These are phyloP conservation scores for Agrochola macilenta DNA, from an alignment of 2,888 invertebrate species.

Conservation along the genomic window DNA sequence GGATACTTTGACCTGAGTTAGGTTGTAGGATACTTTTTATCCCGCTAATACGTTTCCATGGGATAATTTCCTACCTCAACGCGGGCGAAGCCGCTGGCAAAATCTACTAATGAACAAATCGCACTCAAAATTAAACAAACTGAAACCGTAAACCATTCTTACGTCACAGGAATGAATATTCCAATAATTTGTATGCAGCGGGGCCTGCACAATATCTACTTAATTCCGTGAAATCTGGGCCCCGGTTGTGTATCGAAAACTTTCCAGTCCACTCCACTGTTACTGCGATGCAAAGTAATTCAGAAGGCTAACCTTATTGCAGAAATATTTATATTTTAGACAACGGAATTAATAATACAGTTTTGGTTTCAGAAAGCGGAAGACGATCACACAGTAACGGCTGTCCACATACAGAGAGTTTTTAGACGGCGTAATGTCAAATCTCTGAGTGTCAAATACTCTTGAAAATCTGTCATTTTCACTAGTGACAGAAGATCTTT, in stretches of 20 bases:
- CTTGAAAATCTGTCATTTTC: no score
- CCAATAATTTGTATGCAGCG: constrained; percentile 38
- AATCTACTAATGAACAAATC: background rate
- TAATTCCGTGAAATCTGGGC: constrained; percentile 38
- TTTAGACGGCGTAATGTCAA: no score
- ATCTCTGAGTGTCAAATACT: no score
- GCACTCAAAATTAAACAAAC: background rate
- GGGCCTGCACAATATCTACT: constrained; percentile 31
- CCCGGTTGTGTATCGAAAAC: constrained; percentile 49
- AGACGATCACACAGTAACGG: no score
- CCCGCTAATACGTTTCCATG: background rate
- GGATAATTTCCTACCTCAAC: background rate
- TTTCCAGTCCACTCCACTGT: constrained; percentile 24
- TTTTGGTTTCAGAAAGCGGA: background rate
- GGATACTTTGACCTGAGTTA: no score
- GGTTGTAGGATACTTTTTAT: no score
- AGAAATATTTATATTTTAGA: background rate
- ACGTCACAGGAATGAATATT: constrained; percentile 33
- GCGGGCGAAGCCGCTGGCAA: no score
- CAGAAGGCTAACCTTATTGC: constrained; percentile 14
- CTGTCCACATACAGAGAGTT: no score
- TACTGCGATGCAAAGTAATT: background rate
- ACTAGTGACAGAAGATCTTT: no score
- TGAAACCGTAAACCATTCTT: background rate
- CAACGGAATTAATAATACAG: background rate